Conservation (phyloP, 2,888 invertebrate species). For the Epinotia brunnichana region DNA sequence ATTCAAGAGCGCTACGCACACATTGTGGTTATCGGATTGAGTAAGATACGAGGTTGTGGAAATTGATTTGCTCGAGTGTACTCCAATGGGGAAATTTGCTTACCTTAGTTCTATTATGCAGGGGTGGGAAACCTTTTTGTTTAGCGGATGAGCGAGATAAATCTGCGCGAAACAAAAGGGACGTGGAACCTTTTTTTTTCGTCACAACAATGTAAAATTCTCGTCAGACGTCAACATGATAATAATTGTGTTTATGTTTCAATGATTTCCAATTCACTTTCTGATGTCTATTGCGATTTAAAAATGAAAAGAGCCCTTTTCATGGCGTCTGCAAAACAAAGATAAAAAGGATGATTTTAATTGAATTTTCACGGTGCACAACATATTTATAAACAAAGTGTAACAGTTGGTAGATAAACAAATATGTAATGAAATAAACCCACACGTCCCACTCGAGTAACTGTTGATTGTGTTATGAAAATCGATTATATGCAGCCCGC, state of each 20-base stretch:
- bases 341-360: too few relatives aligned
- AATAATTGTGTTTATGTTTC: background rate
- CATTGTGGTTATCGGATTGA: background rate
- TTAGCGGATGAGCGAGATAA: slow-evolving; percentile 38
- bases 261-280: background rate
- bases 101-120: slow-evolving; percentile 64
- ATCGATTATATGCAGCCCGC: slow-evolving; percentile 51
- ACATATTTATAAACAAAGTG: too few relatives aligned
- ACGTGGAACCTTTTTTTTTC: slow-evolving; percentile 17
- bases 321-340: too few relatives aligned
- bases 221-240: background rate
- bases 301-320: too few relatives aligned
- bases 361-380: too few relatives aligned
- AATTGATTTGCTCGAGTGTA: slow-evolving; percentile 58
- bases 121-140: slow-evolving; percentile 51
- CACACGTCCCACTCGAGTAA: slow-evolving; percentile 30
- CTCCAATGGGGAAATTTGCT: slow-evolving; percentile 69
- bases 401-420: background rate
- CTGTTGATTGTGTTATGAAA: slow-evolving; percentile 42
- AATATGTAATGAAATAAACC: slow-evolving; percentile 6
- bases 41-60: slow-evolving; percentile 1
- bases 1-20: background rate
- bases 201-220: slow-evolving; percentile 1
- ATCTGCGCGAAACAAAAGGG: slow-evolving; percentile 33
- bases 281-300: too few relatives aligned